Conservation (phyloP, 2,888 invertebrate genomes). For the Drosophila fungiperda region DNA sequence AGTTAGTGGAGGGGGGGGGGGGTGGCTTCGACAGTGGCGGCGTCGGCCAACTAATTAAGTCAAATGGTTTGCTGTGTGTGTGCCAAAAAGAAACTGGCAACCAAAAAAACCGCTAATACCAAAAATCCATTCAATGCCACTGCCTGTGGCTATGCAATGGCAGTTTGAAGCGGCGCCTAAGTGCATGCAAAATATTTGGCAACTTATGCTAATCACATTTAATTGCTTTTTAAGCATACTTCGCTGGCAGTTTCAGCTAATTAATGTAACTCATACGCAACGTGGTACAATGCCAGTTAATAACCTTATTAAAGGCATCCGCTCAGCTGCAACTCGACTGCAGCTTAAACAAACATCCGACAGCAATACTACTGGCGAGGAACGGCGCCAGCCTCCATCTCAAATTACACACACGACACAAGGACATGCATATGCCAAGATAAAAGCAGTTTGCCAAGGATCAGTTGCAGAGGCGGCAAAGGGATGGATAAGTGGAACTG, state of each 20-base stretch:
- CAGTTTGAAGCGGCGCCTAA: constrained; percentile 43
- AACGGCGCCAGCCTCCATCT: constrained; percentile 24
- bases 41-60: constrained; percentile 81
- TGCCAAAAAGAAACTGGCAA: constrained; percentile 23
- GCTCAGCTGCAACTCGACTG: constrained; percentile 22
- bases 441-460: constrained; percentile 54
- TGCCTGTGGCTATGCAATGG: constrained; percentile 61
- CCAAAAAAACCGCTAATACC: constrained; percentile 25
- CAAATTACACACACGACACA: constrained; percentile 11
- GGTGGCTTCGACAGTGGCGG: constrained; percentile 45
- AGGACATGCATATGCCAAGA: constrained; percentile 51
- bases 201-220: constrained; percentile 82
- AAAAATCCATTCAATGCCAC: constrained; percentile 38
- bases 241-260: constrained; percentile 68
- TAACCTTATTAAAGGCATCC: constrained; percentile 44
- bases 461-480: constrained; percentile 11
- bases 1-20: constrained; percentile 46
- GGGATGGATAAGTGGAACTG: constrained; percentile 37
- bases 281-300: constrained; percentile 42
- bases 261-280: constrained; percentile 73
- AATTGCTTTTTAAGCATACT: constrained; percentile 83
- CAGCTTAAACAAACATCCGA: constrained; percentile 28
- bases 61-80: constrained; percentile 69
- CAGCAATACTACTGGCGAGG: constrained; percentile 20
- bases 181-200: constrained; percentile 52